Evolutionary conservation across 2,797 vertebrate species (phyloP), one percentile per base, ranked within the genome.

Genomic region (Enteromius afrohamiltoni): DNA sequence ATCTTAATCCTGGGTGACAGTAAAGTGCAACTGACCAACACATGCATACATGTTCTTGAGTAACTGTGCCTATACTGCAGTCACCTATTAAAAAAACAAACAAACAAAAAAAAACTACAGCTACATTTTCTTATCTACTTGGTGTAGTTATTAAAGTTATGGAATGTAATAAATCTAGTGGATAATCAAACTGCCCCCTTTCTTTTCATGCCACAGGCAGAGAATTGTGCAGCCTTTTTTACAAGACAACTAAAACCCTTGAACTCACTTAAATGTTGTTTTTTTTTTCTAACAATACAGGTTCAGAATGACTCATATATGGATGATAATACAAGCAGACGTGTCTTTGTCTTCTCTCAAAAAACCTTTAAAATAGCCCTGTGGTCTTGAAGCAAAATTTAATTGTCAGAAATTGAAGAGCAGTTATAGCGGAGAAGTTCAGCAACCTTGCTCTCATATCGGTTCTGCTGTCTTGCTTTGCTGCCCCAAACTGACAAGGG

Each of bases 371-470:
- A 45, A 75, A 34, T 60, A 40, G 21, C 71, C 69, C 53, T 45
- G 21, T 80, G 40, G 23, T 55, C 29, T 53, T 47, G 37, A 58
- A 79, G 42, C 34, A 23, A 65, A 64, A 42, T 77, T 34, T 45
- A 85, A 55, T 81, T 64, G 79, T 79, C 83, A 76, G 65, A 69
- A 76, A 76, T 37, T 71, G 37, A 42, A 69, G 71, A 58, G 62
- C 62, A 80, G 71, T 85, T 81, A 71, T 47, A 70, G 80, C 11
- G 62, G 73, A 85, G 11, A 81, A 81, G 65, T 77, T 81, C 79
- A 69, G 53, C 6, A 74, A 55, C 65, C 55, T 69, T 40, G 23
- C 11, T 75, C 17, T 85, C 65, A 68, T 45, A 34, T 67, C 73
- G 0, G n/a, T 76, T 76, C 40, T 67, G 70, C 79, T 71, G 45